These are phyloP conservation scores for Caenorhabditis sinica DNA, from an alignment of 2,888 invertebrate genomes.

Conservation along the genomic window DNA sequence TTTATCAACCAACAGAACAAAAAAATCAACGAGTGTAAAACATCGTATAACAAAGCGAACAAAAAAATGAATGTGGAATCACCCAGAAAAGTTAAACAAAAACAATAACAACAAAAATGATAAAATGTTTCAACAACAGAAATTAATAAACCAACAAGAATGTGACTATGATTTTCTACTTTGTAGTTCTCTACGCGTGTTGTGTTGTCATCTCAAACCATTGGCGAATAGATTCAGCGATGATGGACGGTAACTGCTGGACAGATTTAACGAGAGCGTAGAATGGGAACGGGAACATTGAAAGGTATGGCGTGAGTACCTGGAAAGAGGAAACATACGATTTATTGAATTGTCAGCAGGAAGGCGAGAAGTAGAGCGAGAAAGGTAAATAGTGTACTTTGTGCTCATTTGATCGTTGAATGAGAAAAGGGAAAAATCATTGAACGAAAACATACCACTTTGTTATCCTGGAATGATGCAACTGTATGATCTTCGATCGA, in stretches of 20 bases:
- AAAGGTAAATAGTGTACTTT: neutral
- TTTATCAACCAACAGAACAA: constrained; percentile 28
- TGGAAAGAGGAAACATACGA: constrained; percentile 39
- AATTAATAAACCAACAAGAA: constrained; percentile 44
- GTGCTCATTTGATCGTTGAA: neutral
- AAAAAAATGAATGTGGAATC: constrained; percentile 15
- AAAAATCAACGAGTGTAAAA: constrained; percentile 15
- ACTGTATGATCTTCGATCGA: constrained; percentile 94
- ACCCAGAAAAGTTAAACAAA: constrained; percentile 29
- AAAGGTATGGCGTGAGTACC: constrained; percentile 88
- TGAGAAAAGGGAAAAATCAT: neutral
- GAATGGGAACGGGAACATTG: constrained; percentile 97
- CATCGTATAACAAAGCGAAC: constrained; percentile 23
- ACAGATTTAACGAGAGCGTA: constrained; percentile 90
- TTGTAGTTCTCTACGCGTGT: constrained; percentile 13
- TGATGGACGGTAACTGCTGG: constrained; percentile 90
- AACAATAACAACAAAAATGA: constrained; percentile 46
- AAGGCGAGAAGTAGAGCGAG: neutral
- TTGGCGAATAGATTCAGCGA: constrained; percentile 96
- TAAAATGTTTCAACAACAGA: constrained; percentile 25
- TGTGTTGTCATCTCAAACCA: constrained; percentile 92
- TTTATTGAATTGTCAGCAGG: constrained; percentile 25
- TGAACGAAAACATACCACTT: constrained; percentile 60
- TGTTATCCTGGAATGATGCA: constrained; percentile 88
- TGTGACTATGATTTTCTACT: constrained; percentile 19